phyloP scores from a whole-genome alignment of 2,113 vertebrate genomes.

The Penelope pileata region DNA sequence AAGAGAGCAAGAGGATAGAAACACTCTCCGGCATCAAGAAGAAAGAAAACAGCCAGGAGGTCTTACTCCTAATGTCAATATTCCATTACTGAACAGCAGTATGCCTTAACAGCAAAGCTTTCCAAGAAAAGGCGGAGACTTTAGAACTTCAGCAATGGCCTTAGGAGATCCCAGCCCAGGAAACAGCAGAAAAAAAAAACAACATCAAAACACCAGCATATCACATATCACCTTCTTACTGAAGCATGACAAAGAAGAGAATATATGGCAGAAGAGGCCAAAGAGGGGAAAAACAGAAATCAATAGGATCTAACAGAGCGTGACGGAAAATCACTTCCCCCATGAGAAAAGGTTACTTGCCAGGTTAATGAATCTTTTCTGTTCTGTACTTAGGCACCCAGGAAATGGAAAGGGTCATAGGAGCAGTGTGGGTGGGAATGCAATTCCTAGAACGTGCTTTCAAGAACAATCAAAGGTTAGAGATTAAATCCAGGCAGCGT shows the following conservation, averaged over 20 bases:
- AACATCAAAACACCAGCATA: not conserved
- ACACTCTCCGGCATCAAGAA: not conserved
- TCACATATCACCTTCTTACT: constrained; percentile 44
- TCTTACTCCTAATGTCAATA: not conserved
- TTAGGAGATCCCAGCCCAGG: constrained; percentile 16
- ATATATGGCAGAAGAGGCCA: constrained; percentile 63
- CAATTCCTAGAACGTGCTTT: constrained; percentile 57
- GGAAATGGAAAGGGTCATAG: constrained; percentile 62
- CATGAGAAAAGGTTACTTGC: constrained; percentile 63
- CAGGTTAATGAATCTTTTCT: constrained; percentile 72
- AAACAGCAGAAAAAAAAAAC: not conserved
- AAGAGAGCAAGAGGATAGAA: not conserved
- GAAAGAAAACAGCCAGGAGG: not conserved
- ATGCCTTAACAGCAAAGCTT: constrained; percentile 39
- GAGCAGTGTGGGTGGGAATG: constrained; percentile 55
- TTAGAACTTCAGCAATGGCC: not conserved
- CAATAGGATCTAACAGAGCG: constrained; percentile 66
- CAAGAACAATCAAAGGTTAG: constrained; percentile 59
- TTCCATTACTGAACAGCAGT: not conserved
- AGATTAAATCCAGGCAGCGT: constrained; percentile 46
- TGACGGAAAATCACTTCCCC: constrained; percentile 63
- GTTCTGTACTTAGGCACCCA: constrained; percentile 64
- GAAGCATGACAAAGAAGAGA: constrained; percentile 55
- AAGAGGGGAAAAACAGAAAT: constrained; percentile 52
- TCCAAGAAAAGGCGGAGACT: constrained; percentile 31